Base-by-base conservation (phyloP, 2,113 vertebrate species). In the Picathartes gymnocephalus region DNA sequence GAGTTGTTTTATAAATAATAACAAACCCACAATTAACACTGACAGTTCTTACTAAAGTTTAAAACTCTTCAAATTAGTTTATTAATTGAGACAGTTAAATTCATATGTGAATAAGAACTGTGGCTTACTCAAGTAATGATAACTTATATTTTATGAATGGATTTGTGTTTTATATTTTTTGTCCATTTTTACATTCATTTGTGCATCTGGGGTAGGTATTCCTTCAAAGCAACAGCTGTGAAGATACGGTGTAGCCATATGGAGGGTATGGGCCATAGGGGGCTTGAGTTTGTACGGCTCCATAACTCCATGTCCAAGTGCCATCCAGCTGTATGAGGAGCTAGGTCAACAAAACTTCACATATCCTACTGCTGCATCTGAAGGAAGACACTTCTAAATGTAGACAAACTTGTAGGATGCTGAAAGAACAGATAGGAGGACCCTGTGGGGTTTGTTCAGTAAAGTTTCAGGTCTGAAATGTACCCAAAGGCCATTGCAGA, bases 201-300 rank as follows among this genome's bases (percentile, higher is more conserved):
- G 28, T 57, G 65, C 11, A 66, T 11, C 14, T 81, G 20, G 10
- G 4, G 5, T 35, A 81, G 30, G 10, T 64, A 44, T 10, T 42
- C 10, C 15, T 84, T 81, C 28, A 28, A 62, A 69, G 40, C 12
- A 18, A 47, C 51, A 71, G 5, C 11, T 68, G 27, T 71, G 33
- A 89, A 80, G 18, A 69, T 23, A 28, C 5, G 22, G 5, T 72
- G 39, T 39, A 54, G 8, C 20, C 81, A 23, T 7, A 10, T 15
- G 62, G 42, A 66, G 7, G 1, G 0, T 40, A 35, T 24, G n/a
- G 6, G 17, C 13, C 13, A n/a, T 3, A 57, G 25, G 2, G 10
- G 10, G 31, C 16, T 23, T n/a, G 18, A 20, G 6, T 28, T 79
- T 86, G 28, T 58, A 45, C 71, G n/a, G 6, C 20, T 53, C 24